These are phyloP conservation scores for Bombus ignitus DNA, from an alignment of 1,140 invertebrate species.

Conservation along the genomic window DNA sequence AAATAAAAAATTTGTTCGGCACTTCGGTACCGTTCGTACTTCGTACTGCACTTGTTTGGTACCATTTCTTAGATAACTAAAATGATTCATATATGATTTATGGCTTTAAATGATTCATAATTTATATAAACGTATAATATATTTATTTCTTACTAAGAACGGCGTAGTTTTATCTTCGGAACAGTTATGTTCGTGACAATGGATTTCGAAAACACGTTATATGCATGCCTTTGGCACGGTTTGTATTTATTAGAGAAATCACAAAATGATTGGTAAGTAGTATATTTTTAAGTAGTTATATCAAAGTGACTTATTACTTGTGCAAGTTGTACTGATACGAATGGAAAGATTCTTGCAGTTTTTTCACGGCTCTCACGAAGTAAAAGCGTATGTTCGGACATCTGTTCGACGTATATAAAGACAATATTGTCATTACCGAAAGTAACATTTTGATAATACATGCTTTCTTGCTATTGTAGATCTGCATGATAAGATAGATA, in stretches of 20 bases:
- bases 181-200: not conserved
- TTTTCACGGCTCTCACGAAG: not conserved
- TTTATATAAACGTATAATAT: not conserved
- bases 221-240: not conserved
- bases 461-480: not conserved
- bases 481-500: not conserved
- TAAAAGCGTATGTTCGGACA: not conserved
- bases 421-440: slow-evolving; percentile 2
- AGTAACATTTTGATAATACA: slow-evolving; percentile 12
- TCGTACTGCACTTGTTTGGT: too few species aligned
- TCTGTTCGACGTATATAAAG: not conserved
- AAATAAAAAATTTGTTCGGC: too few species aligned
- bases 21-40: too few species aligned
- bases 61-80: not conserved
- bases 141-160: not conserved
- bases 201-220: not conserved
- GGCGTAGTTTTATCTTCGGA: not conserved
- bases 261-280: not conserved
- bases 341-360: not conserved
- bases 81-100: not conserved
- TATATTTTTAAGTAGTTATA: not conserved
- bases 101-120: not conserved
- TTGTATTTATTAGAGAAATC: not conserved
- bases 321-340: not conserved
- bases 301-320: not conserved